Evolutionary conservation across 2,797 vertebrate genomes (phyloP), one percentile per base, ranked within the genome.

Genomic region (Natrix natrix): DNA sequence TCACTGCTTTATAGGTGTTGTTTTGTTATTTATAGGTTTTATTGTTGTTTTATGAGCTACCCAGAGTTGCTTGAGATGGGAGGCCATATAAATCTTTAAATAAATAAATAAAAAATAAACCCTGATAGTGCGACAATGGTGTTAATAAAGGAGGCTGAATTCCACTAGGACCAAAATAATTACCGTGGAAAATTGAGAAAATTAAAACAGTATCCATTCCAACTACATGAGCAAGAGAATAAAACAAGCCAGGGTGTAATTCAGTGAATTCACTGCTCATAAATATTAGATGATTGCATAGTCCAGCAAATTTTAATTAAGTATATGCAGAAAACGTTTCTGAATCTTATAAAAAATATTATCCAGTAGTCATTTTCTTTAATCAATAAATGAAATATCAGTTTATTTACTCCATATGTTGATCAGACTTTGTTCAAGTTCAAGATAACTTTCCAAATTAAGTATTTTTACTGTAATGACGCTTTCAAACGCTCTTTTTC

Each of bases 161-260:
- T 93, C 93, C 89, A 96, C 94, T 69, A 91, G 90, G 83, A 59
- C 59, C 92, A 93, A 95, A 92, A 90, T 91, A 91, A 94, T 0
- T 88, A 78, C 60, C 83, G 78, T 83, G 56, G 26, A 28, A 93
- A n/a, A 24, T 48, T 8, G 91, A 94, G 92, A 94, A 96, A 95
- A 93, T 92, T 95, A 90, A 95, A 88, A 86, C 69, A 69, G 59
- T 90, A 48, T 60, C 91, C 69, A 52, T 88, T 95, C 89, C 86
- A 94, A 61, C 88, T 88, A 88, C 69, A 94, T 17, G 55, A 92
- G 90, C 92, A 86, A 52, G 28, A 88, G 54, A 88, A 95, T 95
- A 92, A 94, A 94, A 92, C 7, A 92, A 89, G 88, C 7, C 24
- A 90, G 78, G 48, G 4, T 0, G 90, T 94, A 88, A 54, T 92